phyloP scores from a whole-genome alignment of 2,797 vertebrate species.

The Sciurus vulgaris region DNA sequence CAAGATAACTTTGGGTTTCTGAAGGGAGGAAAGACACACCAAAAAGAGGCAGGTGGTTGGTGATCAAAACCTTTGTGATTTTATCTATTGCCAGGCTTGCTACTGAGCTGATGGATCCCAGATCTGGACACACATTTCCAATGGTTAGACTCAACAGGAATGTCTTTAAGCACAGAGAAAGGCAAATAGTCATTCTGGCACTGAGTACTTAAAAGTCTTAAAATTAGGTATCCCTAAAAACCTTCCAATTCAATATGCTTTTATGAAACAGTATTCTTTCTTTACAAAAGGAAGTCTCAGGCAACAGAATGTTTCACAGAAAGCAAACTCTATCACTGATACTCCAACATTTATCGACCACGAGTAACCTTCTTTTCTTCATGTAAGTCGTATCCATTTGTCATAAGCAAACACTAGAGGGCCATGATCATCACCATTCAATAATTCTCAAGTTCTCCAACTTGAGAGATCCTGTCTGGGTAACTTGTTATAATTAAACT shows the following conservation, averaged over 20 bases:
- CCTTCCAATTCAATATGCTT: not conserved
- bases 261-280: slow-evolving; percentile 36
- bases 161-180: not conserved
- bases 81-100: not conserved
- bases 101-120: not conserved
- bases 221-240: not conserved
- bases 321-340: not conserved
- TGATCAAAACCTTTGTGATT: not conserved
- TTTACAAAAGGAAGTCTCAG: not conserved
- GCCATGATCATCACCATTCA: not conserved
- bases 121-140: not conserved
- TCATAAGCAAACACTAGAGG: not conserved
- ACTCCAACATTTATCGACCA: not conserved
- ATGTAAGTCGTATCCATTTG: not conserved
- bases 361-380: not conserved
- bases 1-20: not conserved
- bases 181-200: not conserved
- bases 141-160: not conserved
- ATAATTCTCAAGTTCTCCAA: not conserved
- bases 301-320: not conserved
- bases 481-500: not conserved
- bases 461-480: not conserved
- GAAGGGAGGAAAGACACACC: not conserved
- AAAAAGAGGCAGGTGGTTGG: not conserved
- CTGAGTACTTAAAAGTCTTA: not conserved